Evolutionary conservation across 2,888 invertebrate species (phyloP), one percentile per base, ranked within the genome.

Genomic region (Neoitamus cyanurus): DNA sequence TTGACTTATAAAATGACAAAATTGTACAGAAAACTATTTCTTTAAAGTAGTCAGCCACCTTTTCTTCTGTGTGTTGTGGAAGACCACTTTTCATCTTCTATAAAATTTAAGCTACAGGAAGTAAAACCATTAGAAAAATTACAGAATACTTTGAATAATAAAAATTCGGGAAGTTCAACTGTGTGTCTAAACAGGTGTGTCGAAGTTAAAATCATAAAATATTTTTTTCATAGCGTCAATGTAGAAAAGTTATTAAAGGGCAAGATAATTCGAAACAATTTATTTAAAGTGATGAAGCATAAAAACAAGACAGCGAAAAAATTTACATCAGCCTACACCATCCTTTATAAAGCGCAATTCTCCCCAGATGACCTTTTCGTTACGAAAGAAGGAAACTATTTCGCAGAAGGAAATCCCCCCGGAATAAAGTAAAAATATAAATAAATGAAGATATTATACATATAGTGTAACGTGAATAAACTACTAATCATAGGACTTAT

Each of bases 381-480:
- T 25, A 20, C 20, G 25, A 58, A 25, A 58, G 1, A 58, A 25
- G 6, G 9, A 20, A 58, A 58, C 25, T 46, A 28, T 42, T 46
- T 77, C 42, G 46, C 77, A 42, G 77, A 20, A 73, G 15, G 34
- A 15, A 58, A 58, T 58, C 58, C 25, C 58, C 58, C 25, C 58
- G 58, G 20, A 58, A 25, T 58, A 58, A 58, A 77, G 42, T 77
- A 77, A 77, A 77, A 77, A 77, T 42, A 77, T 77, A 77, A 77
- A 42, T 77, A 77, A 77, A 46, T 77, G 70, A 70, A 70, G 34
- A 70, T 70, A 70, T 70, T 31, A 77, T 77, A 42, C 77, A 46
- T 77, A 77, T 77, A 77, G 77, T 77, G 77, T 42, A 77, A 77
- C 77, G 36, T 77, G 42, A 77, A 77, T 77, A 77, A 77, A 77